Conservation (phyloP, 2,113 vertebrate species). For the Coregonus clupeaformis region DNA sequence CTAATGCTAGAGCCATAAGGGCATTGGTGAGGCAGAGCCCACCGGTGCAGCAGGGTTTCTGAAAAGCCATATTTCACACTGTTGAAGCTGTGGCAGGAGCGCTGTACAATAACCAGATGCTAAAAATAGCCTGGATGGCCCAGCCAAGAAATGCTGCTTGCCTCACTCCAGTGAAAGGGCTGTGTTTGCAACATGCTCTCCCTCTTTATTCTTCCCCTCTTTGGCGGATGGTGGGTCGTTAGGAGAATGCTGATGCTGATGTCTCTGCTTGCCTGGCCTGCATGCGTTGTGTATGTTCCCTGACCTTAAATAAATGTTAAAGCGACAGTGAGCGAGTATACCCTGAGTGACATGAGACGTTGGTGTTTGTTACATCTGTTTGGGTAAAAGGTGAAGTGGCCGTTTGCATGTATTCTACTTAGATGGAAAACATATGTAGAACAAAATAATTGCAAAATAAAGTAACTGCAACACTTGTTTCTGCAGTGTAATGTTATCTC, state of each 20-base stretch:
- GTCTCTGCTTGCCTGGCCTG: slow-evolving; percentile 16
- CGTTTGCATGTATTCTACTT: no score
- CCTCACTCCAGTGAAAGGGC: slow-evolving; percentile 25
- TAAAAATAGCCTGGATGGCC: slow-evolving; percentile 59
- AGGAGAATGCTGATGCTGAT: slow-evolving; percentile 15
- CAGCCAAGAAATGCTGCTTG: slow-evolving; percentile 46
- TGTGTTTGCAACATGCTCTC: slow-evolving; percentile 25
- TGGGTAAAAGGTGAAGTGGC: no score
- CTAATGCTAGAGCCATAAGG: slow-evolving; percentile 8
- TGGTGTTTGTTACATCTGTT: neutral
- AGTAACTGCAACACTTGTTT: no score
- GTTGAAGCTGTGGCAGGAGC: slow-evolving; percentile 32
- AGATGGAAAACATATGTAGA: no score
- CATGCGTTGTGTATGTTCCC: neutral
- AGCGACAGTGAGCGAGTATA: neutral
- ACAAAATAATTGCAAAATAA: no score
- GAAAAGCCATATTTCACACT: slow-evolving; percentile 37
- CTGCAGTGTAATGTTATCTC: slow-evolving; percentile 11
- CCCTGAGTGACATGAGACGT: neutral
- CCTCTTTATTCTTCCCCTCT: slow-evolving; percentile 53
- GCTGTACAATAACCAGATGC: slow-evolving; percentile 37
- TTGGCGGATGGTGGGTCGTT: slow-evolving; percentile 16
- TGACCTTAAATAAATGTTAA: neutral
- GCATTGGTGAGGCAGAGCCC: slow-evolving; percentile 13
- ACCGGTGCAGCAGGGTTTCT: slow-evolving; percentile 3